phyloP scores from a whole-genome alignment of 2,113 vertebrate species.

The Dryoscopus gambensis region DNA sequence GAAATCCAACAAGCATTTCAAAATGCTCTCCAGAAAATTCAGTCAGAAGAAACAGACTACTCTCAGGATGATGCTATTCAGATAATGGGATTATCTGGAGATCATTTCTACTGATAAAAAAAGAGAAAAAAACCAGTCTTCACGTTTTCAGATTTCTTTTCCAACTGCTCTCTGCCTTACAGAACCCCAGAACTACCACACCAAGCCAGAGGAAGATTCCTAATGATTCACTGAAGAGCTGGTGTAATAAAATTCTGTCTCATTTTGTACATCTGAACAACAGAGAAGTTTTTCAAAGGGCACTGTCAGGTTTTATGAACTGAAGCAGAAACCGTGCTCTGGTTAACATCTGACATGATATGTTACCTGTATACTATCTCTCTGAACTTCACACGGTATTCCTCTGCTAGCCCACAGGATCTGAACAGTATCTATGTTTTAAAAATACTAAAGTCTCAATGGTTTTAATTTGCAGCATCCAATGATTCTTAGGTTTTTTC shows the following conservation, averaged over 20 bases:
- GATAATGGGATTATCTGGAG: not conserved
- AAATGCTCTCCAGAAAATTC: not conserved
- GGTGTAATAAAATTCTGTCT: not conserved
- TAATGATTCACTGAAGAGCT: not conserved
- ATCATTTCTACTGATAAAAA: not conserved
- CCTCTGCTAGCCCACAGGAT: not conserved
- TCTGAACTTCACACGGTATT: not conserved
- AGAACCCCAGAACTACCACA: not conserved
- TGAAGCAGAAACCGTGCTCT: not conserved
- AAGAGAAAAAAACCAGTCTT: not conserved
- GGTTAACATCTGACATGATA: not conserved
- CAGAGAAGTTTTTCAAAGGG: not conserved
- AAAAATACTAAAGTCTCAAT: not conserved
- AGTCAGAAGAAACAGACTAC: not conserved
- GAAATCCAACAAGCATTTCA: not conserved
- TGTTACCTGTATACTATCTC: not conserved
- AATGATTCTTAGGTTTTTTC: not conserved
- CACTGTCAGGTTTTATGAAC: not conserved
- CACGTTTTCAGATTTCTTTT: not conserved
- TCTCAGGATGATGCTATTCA: not conserved
- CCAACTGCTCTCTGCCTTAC: not conserved
- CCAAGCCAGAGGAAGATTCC: not conserved
- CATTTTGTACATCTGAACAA: not conserved
- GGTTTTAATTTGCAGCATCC: not conserved
- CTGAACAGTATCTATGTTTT: not conserved